phyloP scores from a whole-genome alignment of 2,113 vertebrate species.

The Lepidothrix coronata region DNA sequence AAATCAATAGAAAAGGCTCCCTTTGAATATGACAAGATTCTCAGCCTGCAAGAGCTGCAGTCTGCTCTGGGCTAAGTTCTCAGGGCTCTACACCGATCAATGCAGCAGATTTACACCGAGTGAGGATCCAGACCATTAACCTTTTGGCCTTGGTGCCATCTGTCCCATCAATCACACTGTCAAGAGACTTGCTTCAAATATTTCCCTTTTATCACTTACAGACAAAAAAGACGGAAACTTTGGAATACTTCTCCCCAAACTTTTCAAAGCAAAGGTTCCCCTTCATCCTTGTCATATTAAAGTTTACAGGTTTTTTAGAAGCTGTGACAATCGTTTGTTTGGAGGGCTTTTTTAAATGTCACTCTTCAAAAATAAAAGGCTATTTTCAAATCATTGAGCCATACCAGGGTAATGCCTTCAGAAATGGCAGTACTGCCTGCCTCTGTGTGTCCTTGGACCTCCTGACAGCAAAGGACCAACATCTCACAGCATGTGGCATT shows the following conservation, averaged over 20 bases:
- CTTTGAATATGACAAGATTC: constrained; percentile 6
- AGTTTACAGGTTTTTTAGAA: neutral
- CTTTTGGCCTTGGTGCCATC: neutral
- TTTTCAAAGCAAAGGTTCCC: neutral
- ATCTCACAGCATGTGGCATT: neutral
- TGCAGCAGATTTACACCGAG: neutral
- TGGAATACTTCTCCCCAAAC: neutral
- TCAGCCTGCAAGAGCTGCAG: neutral
- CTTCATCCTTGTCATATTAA: neutral
- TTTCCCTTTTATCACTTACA: neutral
- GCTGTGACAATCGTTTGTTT: neutral
- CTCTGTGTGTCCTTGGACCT: neutral
- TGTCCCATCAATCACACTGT: neutral
- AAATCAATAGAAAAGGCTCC: constrained; percentile 29
- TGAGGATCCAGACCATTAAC: neutral
- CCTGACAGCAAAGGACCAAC: neutral
- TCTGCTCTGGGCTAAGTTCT: neutral
- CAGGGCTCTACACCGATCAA: neutral
- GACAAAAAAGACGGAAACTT: neutral
- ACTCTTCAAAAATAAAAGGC: neutral
- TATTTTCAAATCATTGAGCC: neutral
- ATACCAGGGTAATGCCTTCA: neutral
- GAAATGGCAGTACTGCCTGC: neutral
- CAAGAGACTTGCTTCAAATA: neutral
- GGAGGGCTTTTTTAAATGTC: neutral